Base-by-base conservation (phyloP, 2,797 vertebrate species). In the Aulostomus chinensis region DNA sequence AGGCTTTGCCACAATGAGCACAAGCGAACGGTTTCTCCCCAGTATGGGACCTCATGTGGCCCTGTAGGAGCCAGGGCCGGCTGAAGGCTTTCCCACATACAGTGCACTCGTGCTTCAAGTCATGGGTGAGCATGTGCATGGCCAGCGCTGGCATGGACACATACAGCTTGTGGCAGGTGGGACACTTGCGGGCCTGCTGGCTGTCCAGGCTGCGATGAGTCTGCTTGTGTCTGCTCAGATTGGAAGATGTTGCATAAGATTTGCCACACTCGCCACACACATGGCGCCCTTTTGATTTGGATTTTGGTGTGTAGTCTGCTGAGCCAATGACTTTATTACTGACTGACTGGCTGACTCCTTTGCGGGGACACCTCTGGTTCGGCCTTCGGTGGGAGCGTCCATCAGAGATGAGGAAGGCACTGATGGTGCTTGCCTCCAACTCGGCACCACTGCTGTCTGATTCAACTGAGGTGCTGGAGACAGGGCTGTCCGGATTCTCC, bases 131-230 rank as follows among this genome's bases (percentile, higher is more conserved):
- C 82, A 95, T 87, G 86, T 96, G 94, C 94, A 96, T 95, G 64
- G 94, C 94, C 86, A 96, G 89, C 41, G 94, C 94, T 20, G 94
- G 94, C 94, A 96, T 96, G 81, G 94, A 96, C 74, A 96, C 94
- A 56, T 96, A 96, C 0, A 81, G 91, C 68, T 95, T 95, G 70
- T 91, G 89, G 14, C 94, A 95, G 51, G 93, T 94, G 17, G 93
- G 91, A 28, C 94, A 95, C 68, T 92, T 92, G 35, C 84, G 41
- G 13, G 84, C 84, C 67, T 83, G 81, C 47, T 76, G 77, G 49
- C 84, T 73, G 76, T 84, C 77, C 66, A 80, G 77, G 60, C 81
- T 84, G 13, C 84, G 84, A 41, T 86, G 84, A 4, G 81, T 87
- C 71, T 86, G 85, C 71, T 83, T 87, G 76, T 87, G 85, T 14